Evolutionary conservation across 1,140 invertebrate species (phyloP), one percentile per base, ranked within the genome.

Genomic region (Chymomyza costata): DNA sequence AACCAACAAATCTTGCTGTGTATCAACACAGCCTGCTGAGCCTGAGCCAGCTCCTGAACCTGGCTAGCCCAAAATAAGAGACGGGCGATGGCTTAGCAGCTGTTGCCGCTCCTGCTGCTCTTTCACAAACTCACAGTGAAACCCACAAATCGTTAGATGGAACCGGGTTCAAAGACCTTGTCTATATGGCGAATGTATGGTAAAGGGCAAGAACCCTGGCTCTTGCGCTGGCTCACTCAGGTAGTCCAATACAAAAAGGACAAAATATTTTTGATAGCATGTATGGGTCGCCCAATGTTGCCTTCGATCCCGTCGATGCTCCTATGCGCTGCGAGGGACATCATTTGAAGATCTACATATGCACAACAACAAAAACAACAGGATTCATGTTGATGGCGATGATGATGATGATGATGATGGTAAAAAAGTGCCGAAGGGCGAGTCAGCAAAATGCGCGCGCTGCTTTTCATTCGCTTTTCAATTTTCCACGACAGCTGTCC

Each of bases 401-500:
- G 52, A 71, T 69, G 39, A 71, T 69, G 39, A 63, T 49, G 46
- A 44, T 19, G n/a, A n/a, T n/a, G 59, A 53, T 61, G 48, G 21
- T 25, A 51, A 68, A 55, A 53, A 57, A 38, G 19, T 52, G 53
- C 53, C 47, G 45, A 62, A 76, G 70, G 62, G 57, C 65, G 57
- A 51, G 43, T 25, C 21, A 40, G n/a, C 13, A 8, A 39, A 39
- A 60, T 51, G 55, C 45, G 54, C 47, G 61, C 62, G 64, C 66
- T 53, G 71, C 71, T 80, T 76, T 76, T 71, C 71, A 78, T 37
- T 76, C 71, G 71, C 59, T 69, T 71, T 78, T 78, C 73, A 71
- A 57, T 67, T 78, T 78, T 80, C 56, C 67, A 16, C 71, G 67
- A 78, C 71, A 78, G 71, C 71, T 78, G 71, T 78, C 71, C 71